Percentiles rank a stretch among this genome's conserved stretches.
Evolutionary conservation across 2,888 invertebrate species (phyloP).

Genomic region (Rhingia campestris): DNA sequence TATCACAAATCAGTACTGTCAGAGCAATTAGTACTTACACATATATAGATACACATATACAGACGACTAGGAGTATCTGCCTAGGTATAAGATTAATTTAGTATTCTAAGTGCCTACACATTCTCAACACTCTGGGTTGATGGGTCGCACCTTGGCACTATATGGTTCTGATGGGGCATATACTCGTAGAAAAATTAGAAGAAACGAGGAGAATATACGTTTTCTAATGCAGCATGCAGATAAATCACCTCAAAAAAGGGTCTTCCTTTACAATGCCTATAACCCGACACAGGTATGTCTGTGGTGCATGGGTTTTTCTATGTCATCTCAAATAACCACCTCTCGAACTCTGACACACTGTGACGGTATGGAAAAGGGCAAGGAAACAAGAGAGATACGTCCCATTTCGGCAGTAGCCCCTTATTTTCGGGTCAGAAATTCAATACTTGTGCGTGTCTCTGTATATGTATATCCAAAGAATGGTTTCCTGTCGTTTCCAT

Average conservation of each 20-base stretch:
- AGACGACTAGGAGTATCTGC: not conserved
- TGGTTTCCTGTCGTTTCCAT: conserved; percentile 70
- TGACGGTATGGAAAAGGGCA: not conserved
- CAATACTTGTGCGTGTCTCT: conserved; percentile 50
- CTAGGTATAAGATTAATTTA: conserved; percentile 45
- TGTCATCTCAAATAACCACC: conserved; percentile 72
- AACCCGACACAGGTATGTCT: conserved; percentile 21
- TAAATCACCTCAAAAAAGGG: conserved; percentile 72
- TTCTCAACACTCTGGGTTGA: conserved; percentile 42
- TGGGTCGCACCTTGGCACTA: conserved; percentile 59
- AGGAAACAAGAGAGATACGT: conserved; percentile 12
- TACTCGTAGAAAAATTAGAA: conserved; percentile 41
- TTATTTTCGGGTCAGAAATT: conserved; percentile 63
- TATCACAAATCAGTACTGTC: conserved; percentile 73
- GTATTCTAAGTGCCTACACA: conserved; percentile 67
- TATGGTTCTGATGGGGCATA: conserved; percentile 1
- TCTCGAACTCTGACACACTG: conserved; percentile 56
- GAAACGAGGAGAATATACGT: conserved; percentile 38
- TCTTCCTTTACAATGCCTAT: conserved; percentile 18
- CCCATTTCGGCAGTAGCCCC: conserved; percentile 22
- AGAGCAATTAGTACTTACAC: conserved; percentile 71
- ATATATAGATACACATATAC: not conserved
- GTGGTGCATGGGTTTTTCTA: conserved; percentile 18
- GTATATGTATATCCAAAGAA: conserved; percentile 12
- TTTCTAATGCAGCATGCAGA: conserved; percentile 63